Percentiles rank a stretch among this genome's conserved stretches.
Evolutionary conservation across 2,888 invertebrate genomes (phyloP).

Genomic region (Oscheius sp.): DNA sequence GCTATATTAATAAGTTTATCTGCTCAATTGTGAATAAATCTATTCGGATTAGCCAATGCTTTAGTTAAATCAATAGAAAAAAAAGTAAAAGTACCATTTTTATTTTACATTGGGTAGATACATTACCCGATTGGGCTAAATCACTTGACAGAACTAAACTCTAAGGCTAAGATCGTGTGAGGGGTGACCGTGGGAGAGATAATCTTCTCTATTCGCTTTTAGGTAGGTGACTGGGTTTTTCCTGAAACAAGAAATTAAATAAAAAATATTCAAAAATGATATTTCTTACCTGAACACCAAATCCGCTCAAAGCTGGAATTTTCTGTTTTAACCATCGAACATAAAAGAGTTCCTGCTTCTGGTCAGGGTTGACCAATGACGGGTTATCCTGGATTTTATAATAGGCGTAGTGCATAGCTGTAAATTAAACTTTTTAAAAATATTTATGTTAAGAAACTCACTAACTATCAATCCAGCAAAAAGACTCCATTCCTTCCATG

Average conservation of each 20-base stretch:
- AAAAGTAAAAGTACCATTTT: too few relatives aligned
- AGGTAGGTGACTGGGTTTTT: slow-evolving; percentile 2
- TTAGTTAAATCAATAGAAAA: too few relatives aligned
- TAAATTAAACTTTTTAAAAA: not conserved
- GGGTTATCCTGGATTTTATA: slow-evolving; percentile 64
- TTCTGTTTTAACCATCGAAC: slow-evolving; percentile 62
- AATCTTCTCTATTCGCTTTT: too few relatives aligned
- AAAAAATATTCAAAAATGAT: not conserved
- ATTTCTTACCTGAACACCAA: slow-evolving; percentile 43
- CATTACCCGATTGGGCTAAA: too few relatives aligned
- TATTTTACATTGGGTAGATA: too few relatives aligned
- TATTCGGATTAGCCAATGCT: too few relatives aligned
- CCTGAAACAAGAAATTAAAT: not conserved
- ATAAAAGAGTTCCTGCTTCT: slow-evolving; percentile 63
- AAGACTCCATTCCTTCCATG: slow-evolving; percentile 42
- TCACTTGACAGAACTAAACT: too few relatives aligned
- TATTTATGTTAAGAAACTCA: slow-evolving; percentile 30
- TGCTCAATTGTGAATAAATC: too few relatives aligned
- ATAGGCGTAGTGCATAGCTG: slow-evolving; percentile 64
- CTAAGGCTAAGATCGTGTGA: too few relatives aligned
- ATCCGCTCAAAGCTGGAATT: slow-evolving; percentile 54
- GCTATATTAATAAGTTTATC: too few relatives aligned
- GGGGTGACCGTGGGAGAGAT: too few relatives aligned
- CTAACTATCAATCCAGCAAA: slow-evolving; percentile 54
- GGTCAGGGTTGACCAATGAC: slow-evolving; percentile 50